A percentile compares a stretch with the other conserved stretches of the same genome.
phyloP scores from a whole-genome alignment of 2,797 vertebrate genomes.

The Acanthornis magna region DNA sequence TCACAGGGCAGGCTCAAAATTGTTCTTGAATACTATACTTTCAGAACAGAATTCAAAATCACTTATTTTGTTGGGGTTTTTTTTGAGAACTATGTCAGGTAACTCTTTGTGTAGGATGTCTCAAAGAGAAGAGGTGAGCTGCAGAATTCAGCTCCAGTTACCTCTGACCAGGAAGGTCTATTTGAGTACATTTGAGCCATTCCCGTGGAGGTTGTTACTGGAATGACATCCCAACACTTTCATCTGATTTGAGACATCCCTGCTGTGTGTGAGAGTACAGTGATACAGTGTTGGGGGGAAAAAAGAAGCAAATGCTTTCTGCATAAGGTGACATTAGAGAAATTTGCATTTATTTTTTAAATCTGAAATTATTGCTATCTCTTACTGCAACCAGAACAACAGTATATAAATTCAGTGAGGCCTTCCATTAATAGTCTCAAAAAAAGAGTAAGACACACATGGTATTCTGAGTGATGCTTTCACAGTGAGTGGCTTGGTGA shows the following conservation, averaged over 20 bases:
- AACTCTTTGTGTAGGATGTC: background rate
- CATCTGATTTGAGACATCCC: background rate
- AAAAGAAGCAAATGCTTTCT: background rate
- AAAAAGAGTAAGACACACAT: background rate
- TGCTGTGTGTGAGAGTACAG: background rate
- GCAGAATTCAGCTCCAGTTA: background rate
- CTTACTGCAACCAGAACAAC: background rate
- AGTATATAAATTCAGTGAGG: background rate
- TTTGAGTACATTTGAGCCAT: background rate
- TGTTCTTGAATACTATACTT: slow-evolving; percentile 11
- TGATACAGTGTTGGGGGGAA: background rate
- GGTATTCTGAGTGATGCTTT: background rate
- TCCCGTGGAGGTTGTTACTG: background rate
- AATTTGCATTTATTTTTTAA: background rate
- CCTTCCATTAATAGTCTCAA: background rate
- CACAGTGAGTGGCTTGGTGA: background rate
- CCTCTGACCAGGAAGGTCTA: background rate
- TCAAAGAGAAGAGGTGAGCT: background rate
- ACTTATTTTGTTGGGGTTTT: background rate
- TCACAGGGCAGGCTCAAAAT: slow-evolving; percentile 32
- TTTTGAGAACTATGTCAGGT: background rate
- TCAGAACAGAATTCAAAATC: background rate
- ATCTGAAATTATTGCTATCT: background rate
- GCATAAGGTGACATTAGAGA: background rate
- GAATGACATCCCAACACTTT: background rate